Evolutionary conservation across 2,888 invertebrate genomes (phyloP).

Genomic region (Graphium colonna): DNA sequence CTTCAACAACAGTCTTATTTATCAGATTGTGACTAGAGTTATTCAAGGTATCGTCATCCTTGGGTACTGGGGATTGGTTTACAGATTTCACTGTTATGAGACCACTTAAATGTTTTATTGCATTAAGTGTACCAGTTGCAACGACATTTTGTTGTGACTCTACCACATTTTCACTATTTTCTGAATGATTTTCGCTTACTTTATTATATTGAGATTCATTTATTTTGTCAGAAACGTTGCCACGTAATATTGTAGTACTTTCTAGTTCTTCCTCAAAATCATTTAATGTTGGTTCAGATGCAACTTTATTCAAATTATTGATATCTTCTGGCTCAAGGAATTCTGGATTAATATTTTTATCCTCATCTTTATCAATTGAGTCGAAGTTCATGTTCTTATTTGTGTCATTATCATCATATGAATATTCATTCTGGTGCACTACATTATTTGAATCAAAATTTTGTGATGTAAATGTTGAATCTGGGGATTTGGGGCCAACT

Average conservation of each 20-base stretch:
- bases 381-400: not conserved
- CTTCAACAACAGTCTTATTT: conserved; percentile 5
- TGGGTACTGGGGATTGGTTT: conserved; percentile 24
- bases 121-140: conserved; percentile 21
- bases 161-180: conserved; percentile 19
- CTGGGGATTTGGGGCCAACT: not conserved
- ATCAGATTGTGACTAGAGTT: conserved; percentile 1
- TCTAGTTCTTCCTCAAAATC: conserved; percentile 18
- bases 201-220: conserved; percentile 4
- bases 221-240: conserved; percentile 1
- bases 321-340: not conserved
- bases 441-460: no score
- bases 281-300: not conserved
- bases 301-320: not conserved
- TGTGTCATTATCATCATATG: not conserved
- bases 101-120: conserved; percentile 54
- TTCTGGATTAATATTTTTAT: not conserved
- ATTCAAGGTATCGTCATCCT: not conserved
- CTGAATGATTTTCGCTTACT: conserved; percentile 10
- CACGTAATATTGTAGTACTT: conserved; percentile 9
- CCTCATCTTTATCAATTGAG: not conserved
- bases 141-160: not conserved
- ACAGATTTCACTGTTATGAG: conserved; percentile 55
- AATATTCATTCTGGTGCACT: not conserved
- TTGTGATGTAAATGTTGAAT: not conserved